These are phyloP conservation scores for Anoura caudifer DNA, from an alignment of 2,113 vertebrate genomes.

Conservation along the genomic window DNA sequence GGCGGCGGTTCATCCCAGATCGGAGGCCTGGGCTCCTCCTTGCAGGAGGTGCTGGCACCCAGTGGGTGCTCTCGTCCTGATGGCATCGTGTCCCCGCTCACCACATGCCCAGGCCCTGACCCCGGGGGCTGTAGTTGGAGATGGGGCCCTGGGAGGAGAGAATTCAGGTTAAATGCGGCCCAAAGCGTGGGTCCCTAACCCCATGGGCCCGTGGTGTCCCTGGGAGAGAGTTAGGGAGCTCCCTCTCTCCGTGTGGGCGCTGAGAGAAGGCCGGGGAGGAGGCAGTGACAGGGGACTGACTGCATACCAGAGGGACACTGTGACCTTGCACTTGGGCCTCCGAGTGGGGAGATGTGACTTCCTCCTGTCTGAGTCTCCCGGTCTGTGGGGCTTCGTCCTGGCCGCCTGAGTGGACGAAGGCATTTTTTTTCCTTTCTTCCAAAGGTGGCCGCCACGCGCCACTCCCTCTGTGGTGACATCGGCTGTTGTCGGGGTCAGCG, in stretches of 20 bases:
- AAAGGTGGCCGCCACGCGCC: rapidly evolving
- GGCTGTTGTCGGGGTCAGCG: background rate
- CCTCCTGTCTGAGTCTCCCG: background rate
- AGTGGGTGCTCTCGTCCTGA: background rate
- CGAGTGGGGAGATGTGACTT: too few species aligned
- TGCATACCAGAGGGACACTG: background rate
- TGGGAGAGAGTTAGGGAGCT: background rate
- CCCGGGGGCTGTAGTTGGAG: background rate
- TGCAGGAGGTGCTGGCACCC: background rate
- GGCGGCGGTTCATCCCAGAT: background rate
- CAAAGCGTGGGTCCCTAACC: background rate
- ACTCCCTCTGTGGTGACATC: rapidly evolving
- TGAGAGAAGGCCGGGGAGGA: background rate
- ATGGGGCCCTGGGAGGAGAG: background rate
- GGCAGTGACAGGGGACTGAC: rapidly evolving
- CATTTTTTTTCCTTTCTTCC: background rate
- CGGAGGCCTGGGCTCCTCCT: background rate
- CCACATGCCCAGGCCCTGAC: background rate
- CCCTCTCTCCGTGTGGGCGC: rapidly evolving
- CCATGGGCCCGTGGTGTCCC: background rate
- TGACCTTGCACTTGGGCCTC: background rate
- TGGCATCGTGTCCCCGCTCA: rapidly evolving
- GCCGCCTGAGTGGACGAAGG: background rate
- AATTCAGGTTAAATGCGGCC: background rate
- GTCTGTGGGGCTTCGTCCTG: background rate